phyloP scores from a whole-genome alignment of 2,113 vertebrate genomes.

The Pangasianodon hypophthalmus region DNA sequence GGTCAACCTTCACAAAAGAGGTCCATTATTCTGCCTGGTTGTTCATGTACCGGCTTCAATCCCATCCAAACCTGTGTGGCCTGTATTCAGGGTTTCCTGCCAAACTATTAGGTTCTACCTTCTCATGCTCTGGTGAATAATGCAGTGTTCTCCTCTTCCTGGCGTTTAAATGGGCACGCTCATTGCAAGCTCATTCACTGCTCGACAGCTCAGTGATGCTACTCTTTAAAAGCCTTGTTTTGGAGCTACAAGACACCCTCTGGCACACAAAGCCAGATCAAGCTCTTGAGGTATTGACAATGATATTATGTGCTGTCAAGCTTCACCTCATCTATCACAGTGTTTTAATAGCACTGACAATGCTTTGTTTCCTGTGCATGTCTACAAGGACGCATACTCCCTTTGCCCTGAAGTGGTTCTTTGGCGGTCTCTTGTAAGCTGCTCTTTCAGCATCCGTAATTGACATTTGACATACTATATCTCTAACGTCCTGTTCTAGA shows the following conservation, averaged over 20 bases:
- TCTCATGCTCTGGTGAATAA: constrained; percentile 11
- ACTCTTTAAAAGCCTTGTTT: constrained; percentile 43
- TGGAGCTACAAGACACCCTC: neutral
- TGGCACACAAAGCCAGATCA: constrained; percentile 16
- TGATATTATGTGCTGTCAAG: constrained; percentile 10
- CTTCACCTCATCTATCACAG: constrained; percentile 1
- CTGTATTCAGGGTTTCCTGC: neutral
- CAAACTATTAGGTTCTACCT: constrained; percentile 26
- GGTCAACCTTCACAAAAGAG: neutral
- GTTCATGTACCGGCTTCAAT: neutral
- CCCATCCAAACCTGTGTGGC: constrained; percentile 20
- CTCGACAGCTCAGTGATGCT: constrained; percentile 17
- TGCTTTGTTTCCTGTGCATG: constrained; percentile 29
- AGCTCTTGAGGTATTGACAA: constrained; percentile 22
- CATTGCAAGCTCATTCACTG: neutral
- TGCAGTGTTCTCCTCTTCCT: constrained; percentile 26
- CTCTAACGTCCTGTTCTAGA: constrained; percentile 11
- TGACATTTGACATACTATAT: constrained; percentile 7
- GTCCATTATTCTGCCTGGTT: neutral
- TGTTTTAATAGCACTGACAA: constrained; percentile 15
- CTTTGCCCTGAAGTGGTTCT: constrained; percentile 7
- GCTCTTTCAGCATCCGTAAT: constrained; percentile 4
- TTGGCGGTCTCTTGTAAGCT: neutral
- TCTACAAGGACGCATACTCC: constrained; percentile 3
- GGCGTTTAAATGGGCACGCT: constrained; percentile 39